Conservation (phyloP, 2,888 invertebrate genomes). For the Cataglyphis cursor region DNA sequence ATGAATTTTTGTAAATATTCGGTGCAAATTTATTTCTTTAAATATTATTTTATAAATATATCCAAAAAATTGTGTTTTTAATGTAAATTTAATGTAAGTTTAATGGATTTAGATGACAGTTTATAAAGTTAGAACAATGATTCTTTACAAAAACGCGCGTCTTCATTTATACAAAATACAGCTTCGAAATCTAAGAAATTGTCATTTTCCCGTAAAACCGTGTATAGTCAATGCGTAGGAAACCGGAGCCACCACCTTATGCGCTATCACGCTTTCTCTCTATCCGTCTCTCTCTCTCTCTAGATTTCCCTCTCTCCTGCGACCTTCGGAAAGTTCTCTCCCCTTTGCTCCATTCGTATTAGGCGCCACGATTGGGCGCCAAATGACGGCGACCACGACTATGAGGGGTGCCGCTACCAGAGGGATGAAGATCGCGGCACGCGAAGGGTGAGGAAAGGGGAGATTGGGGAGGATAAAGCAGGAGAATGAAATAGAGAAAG, state of each 20-base stretch:
- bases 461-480: constrained; percentile 29
- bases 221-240: constrained; percentile 42
- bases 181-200: constrained; percentile 37
- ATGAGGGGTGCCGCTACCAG: constrained; percentile 63
- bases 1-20: neutral
- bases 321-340: constrained; percentile 60
- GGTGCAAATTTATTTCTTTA: neutral
- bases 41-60: neutral
- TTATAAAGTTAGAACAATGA: neutral
- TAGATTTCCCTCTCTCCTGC: constrained; percentile 44
- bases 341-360: constrained; percentile 62
- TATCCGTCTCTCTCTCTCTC: constrained; percentile 8
- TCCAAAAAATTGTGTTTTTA: neutral
- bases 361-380: constrained; percentile 68
- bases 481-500: constrained; percentile 12
- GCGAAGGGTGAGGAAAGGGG: constrained; percentile 51
- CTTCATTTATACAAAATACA: neutral
- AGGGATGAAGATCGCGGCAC: constrained; percentile 73
- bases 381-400: constrained; percentile 70
- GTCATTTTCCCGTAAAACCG: constrained; percentile 30
- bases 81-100: neutral
- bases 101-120: neutral
- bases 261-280: constrained; percentile 40
- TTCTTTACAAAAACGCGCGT: neutral
- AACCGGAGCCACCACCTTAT: constrained; percentile 43